Evolutionary conservation across 1,140 invertebrate genomes (phyloP).

Genomic region (Doryteuthis pealeii): DNA sequence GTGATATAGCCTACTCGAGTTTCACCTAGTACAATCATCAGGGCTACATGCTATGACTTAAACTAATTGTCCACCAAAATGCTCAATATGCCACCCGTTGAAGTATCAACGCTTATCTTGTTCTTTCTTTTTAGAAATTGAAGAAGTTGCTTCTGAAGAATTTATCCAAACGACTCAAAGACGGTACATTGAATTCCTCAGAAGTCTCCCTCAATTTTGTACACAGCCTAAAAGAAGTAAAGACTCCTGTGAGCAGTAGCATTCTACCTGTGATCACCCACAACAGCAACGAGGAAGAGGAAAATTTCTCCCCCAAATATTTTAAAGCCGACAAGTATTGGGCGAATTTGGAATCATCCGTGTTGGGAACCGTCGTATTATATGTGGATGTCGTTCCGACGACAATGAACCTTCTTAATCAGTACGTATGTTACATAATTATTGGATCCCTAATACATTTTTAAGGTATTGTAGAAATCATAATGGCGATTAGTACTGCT

Average conservation of each 20-base stretch:
- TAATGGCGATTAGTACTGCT: no score
- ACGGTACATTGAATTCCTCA: slow-evolving; percentile 63
- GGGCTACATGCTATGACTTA: no score
- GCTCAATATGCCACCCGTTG: no score
- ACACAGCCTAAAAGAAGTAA: slow-evolving; percentile 3
- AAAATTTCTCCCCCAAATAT: slow-evolving; percentile 65
- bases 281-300: background rate
- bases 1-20: no score
- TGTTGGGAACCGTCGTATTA: slow-evolving; percentile 79
- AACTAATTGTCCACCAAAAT: no score
- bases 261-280: slow-evolving; percentile 37
- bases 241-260: slow-evolving; percentile 16
- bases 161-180: slow-evolving; percentile 61
- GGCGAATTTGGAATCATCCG: slow-evolving; percentile 70
- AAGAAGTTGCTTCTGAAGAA: slow-evolving; percentile 68
- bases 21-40: no score
- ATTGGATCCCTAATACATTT: no score
- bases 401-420: slow-evolving; percentile 73
- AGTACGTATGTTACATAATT: slow-evolving; percentile 56
- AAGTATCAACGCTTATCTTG: no score
- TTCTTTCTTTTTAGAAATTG: slow-evolving; percentile 56
- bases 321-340: slow-evolving; percentile 69
- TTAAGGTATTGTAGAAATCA: no score
- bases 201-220: slow-evolving; percentile 68
- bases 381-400: slow-evolving; percentile 79